Base-by-base conservation (phyloP, 1,140 invertebrate species). In the Mamestra configurata region DNA sequence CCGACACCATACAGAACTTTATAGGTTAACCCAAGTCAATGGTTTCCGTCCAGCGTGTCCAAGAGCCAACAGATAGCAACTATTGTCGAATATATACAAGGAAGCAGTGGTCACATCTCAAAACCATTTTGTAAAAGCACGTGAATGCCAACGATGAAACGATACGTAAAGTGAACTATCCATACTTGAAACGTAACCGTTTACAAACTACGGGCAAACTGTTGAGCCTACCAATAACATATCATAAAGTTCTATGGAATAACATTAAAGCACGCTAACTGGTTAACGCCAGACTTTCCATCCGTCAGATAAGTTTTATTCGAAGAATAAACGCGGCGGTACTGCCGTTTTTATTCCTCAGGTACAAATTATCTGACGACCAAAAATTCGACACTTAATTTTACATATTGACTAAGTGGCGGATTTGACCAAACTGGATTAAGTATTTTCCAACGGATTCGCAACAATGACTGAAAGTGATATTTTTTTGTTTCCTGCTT, bases 51-150 rank as follows among this genome's bases (percentile, higher is more conserved):
- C 20, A 70, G 5, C 66, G 22, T 15, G 22, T 27, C 40, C 5
- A 4, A 27, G 40, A 46, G 40, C 20, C 20, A 11, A 27, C 13
- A 71, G 49, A 35, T 8, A n/a, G 35, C 37, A 10, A 15, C 18
- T 22, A 57, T 27, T 59, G 71, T 75, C 71, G 35, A 46, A 73
- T 75, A 75, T 75, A 70, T 70, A 75, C 53, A 75, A 10, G 10
- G 1, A 4, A n/a, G 8, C 71, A 75, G 71, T 43, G 37, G 71
- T 59, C 71, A 75, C 71, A 75, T 24, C 18, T 75, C 53, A 7
- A 31, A 31, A n/a, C 18, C 71, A n/a, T 20, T 37, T 18, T 37
- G 18, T 61, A 24, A 75, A 75, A 75, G 71, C 71, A 75, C 71
- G 71, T 75, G 71, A 75, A 75, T 75, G 71, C 71, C 71, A 57